Percentiles rank a stretch among this genome's conserved stretches.
These are phyloP conservation scores for Actinia tenebrosa DNA, from an alignment of 64 coral and sea anemone species.

Conservation along the genomic window DNA sequence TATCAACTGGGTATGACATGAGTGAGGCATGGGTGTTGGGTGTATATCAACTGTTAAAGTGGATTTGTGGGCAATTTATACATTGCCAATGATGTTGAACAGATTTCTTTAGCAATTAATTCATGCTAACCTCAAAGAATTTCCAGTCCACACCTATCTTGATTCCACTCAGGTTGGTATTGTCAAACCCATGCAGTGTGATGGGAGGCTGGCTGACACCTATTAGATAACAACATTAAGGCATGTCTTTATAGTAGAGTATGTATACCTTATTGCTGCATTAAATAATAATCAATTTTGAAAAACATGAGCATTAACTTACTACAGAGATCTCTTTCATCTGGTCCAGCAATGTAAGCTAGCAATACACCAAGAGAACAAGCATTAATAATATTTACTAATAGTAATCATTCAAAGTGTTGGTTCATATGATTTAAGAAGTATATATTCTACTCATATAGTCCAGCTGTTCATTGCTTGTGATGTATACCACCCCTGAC, in stretches of 20 bases:
- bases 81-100: background rate
- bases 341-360: conserved; percentile 12
- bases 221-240: background rate
- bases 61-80: no score
- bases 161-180: background rate
- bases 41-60: no score
- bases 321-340: background rate
- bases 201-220: background rate
- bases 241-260: no score
- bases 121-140: background rate
- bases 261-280: background rate
- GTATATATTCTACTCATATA: no score
- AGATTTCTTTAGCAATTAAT: background rate
- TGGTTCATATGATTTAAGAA: no score
- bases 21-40: no score
- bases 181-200: background rate
- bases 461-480: no score
- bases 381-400: background rate
- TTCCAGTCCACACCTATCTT: background rate
- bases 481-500: no score
- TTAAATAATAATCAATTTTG: background rate
- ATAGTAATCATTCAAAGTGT: no score
- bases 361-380: background rate
- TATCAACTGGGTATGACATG: no score
- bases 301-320: background rate